Percentiles rank a stretch among this genome's conserved stretches.
Evolutionary conservation across 2,888 invertebrate genomes (phyloP).

Genomic region (Megastigmus dorsalis): DNA sequence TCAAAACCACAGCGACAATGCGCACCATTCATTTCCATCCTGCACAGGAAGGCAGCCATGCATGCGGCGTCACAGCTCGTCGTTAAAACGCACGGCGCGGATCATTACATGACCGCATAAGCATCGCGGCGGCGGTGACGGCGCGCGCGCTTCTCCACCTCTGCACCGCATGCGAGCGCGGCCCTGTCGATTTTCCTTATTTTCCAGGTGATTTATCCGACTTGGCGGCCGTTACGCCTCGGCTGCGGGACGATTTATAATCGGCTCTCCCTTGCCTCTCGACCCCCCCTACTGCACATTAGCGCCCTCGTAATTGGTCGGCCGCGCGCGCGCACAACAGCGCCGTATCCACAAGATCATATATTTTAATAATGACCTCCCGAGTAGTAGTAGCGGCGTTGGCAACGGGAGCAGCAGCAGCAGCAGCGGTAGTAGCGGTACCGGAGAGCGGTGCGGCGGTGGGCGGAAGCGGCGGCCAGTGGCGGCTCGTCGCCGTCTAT

Average conservation of each 20-base stretch:
- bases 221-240: not conserved
- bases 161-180: not conserved
- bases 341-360: conserved; percentile 8
- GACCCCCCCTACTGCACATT: conserved; percentile 12
- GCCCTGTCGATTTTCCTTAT: conserved; percentile 41
- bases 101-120: not conserved
- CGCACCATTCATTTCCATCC: not conserved
- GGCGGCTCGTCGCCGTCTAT: not conserved
- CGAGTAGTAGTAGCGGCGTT: too few relatives aligned
- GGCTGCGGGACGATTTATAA: conserved; percentile 21
- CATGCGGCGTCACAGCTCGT: too few relatives aligned
- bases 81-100: not conserved
- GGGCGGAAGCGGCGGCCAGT: too few relatives aligned
- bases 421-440: too few relatives aligned
- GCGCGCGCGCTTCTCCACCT: not conserved
- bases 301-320: conserved; percentile 37
- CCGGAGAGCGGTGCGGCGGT: too few relatives aligned
- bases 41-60: not conserved
- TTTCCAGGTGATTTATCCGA: conserved; percentile 44
- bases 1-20: not conserved
- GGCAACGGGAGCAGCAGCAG: too few relatives aligned
- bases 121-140: not conserved
- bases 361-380: conserved; percentile 42
- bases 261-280: not conserved
- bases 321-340: not conserved